Conservation (phyloP, 2,113 vertebrate species). For the Casuarius casuarius region DNA sequence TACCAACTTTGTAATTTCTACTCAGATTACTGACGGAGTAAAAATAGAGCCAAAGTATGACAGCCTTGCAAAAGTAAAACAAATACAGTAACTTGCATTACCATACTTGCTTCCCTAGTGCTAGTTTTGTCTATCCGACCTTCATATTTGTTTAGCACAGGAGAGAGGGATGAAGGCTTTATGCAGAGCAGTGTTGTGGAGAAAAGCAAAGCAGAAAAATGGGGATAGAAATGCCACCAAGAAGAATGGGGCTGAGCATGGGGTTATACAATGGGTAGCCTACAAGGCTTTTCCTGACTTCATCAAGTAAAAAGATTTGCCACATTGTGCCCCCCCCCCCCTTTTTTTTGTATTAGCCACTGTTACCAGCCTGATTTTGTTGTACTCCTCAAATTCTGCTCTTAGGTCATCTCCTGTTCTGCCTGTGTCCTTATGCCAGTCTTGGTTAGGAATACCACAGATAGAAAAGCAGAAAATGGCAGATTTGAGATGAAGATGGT, state of each 20-base stretch:
- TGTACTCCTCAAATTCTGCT: background rate
- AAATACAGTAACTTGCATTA: background rate
- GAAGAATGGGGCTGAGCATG: background rate
- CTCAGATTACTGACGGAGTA: background rate
- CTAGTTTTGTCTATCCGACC: background rate
- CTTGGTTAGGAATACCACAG: background rate
- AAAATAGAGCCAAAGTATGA: constrained; percentile 2
- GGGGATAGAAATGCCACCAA: background rate
- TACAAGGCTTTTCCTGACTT: background rate
- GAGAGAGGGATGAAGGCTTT: background rate
- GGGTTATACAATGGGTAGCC: background rate
- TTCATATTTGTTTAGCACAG: background rate
- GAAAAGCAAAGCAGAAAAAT: background rate
- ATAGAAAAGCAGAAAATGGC: background rate
- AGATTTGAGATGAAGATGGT: background rate
- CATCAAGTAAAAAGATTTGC: background rate
- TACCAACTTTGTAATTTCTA: constrained; percentile 4
- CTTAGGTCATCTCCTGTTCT: background rate
- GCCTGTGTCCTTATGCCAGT: background rate
- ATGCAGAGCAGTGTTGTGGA: background rate
- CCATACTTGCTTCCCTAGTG: background rate
- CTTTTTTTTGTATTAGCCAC: background rate
- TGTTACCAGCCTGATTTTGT: background rate
- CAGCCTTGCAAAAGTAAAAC: background rate
- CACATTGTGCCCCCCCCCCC: background rate